Evolutionary conservation across 2,888 invertebrate genomes (phyloP).

Genomic region (Drosophila emarginata): DNA sequence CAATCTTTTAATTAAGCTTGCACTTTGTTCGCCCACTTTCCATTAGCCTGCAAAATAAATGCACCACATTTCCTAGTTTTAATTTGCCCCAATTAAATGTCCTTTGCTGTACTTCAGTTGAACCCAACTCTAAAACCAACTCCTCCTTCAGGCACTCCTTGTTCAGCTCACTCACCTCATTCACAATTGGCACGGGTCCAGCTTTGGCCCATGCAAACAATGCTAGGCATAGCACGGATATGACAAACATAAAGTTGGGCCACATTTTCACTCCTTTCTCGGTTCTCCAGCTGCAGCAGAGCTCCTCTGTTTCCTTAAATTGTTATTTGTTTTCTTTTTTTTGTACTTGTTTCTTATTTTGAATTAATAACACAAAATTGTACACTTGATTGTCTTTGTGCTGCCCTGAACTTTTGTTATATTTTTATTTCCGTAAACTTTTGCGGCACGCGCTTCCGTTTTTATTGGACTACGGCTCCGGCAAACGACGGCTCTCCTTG

Average conservation of each 20-base stretch:
- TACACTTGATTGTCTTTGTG: slow-evolving; percentile 30
- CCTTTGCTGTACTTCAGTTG: slow-evolving; percentile 29
- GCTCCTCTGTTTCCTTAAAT: slow-evolving; percentile 27
- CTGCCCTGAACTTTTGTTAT: slow-evolving; percentile 42
- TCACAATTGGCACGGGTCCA: slow-evolving; percentile 80
- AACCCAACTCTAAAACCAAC: neutral
- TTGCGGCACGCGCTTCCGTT: slow-evolving; percentile 72
- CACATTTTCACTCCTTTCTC: slow-evolving; percentile 59
- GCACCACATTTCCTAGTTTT: slow-evolving; percentile 24
- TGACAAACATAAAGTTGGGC: slow-evolving; percentile 63
- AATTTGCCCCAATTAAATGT: slow-evolving; percentile 48
- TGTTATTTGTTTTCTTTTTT: slow-evolving; percentile 44
- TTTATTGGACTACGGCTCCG: slow-evolving; percentile 25
- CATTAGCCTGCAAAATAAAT: slow-evolving; percentile 24
- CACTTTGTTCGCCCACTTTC: slow-evolving; percentile 40
- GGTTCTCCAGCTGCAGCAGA: neutral
- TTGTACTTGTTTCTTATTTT: slow-evolving; percentile 46
- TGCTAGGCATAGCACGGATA: slow-evolving; percentile 61
- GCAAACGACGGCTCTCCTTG: neutral
- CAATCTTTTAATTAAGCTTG: slow-evolving; percentile 48
- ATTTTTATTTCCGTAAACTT: slow-evolving; percentile 76
- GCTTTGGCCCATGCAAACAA: slow-evolving; percentile 67
- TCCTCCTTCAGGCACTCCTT: slow-evolving; percentile 6
- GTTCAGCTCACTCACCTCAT: slow-evolving; percentile 73
- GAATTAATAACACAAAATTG: slow-evolving; percentile 24